phyloP scores from a whole-genome alignment of 1,140 invertebrate genomes.

The Penaeus vannamei region DNA sequence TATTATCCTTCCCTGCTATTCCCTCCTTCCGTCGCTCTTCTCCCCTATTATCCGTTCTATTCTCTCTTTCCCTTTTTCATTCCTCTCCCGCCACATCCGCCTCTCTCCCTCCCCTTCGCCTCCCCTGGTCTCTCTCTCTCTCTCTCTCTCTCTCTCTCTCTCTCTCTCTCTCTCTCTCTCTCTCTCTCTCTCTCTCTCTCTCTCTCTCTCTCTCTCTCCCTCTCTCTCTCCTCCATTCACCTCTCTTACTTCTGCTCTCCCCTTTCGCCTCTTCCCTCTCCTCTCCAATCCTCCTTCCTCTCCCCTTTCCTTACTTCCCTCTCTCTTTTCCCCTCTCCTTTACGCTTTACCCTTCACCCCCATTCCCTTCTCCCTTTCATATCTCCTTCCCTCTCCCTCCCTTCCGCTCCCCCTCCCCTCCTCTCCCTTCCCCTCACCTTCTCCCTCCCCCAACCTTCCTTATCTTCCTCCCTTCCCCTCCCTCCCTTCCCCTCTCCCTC shows the following conservation, averaged over 20 bases:
- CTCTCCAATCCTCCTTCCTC: neutral
- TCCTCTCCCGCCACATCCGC: neutral
- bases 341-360: neutral
- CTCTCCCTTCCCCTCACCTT: neutral
- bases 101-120: neutral
- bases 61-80: neutral
- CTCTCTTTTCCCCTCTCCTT: neutral
- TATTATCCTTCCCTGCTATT: neutral
- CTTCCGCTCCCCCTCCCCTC: neutral
- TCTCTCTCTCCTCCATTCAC: no score
- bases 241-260: no score
- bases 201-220: no score
- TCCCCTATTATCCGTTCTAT: neutral
- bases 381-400: neutral
- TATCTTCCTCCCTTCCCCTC: neutral
- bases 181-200: no score
- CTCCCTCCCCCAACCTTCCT: neutral
- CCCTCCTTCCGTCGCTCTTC: neutral
- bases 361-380: neutral
- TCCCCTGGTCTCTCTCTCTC: neutral
- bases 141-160: no score
- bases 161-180: no score
- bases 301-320: neutral
- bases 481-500: neutral
- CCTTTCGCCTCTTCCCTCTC: neutral